Conservation (phyloP, 2,888 invertebrate genomes). For the Cordilura impudica region DNA sequence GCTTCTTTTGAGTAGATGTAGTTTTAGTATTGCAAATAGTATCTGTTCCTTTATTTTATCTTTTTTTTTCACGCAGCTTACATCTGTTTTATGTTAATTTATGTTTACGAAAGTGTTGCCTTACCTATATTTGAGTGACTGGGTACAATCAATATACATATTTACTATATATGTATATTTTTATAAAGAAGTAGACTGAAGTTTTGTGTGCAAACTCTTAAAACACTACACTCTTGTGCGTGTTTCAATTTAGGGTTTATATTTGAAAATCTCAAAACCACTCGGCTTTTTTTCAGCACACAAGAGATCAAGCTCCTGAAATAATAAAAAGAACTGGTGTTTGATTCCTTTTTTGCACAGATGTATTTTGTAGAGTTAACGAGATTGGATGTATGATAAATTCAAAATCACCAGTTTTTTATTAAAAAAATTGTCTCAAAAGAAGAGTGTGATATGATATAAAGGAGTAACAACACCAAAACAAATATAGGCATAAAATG, state of each 20-base stretch:
- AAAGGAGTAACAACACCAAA: constrained; percentile 35
- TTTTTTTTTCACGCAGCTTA: constrained; percentile 66
- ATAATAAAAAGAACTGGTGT: constrained; percentile 93
- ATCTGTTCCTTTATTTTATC: constrained; percentile 67
- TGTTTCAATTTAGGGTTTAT: constrained; percentile 34
- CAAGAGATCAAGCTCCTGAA: constrained; percentile 82
- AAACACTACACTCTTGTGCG: constrained; percentile 53
- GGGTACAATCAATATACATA: no score
- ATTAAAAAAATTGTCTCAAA: constrained; percentile 60
- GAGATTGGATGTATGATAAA: constrained; percentile 23
- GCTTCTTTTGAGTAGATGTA: constrained; percentile 2
- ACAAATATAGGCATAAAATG: constrained; percentile 64
- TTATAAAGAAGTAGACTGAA: constrained; percentile 50
- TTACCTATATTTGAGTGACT: constrained; percentile 72
- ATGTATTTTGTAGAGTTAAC: constrained; percentile 64
- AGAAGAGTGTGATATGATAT: not conserved
- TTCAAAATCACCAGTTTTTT: constrained; percentile 71
- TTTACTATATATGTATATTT: constrained; percentile 31
- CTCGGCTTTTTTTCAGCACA: constrained; percentile 59
- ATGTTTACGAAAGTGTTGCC: constrained; percentile 71
- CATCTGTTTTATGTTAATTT: constrained; percentile 62
- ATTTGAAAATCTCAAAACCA: constrained; percentile 51
- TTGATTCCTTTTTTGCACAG: constrained; percentile 81
- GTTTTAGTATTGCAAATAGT: constrained; percentile 64
- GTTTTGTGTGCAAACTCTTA: constrained; percentile 53